A percentile compares a stretch with the other conserved stretches of the same genome.
phyloP scores from a whole-genome alignment of 1,140 invertebrate species.

The Colletes latitarsis region DNA sequence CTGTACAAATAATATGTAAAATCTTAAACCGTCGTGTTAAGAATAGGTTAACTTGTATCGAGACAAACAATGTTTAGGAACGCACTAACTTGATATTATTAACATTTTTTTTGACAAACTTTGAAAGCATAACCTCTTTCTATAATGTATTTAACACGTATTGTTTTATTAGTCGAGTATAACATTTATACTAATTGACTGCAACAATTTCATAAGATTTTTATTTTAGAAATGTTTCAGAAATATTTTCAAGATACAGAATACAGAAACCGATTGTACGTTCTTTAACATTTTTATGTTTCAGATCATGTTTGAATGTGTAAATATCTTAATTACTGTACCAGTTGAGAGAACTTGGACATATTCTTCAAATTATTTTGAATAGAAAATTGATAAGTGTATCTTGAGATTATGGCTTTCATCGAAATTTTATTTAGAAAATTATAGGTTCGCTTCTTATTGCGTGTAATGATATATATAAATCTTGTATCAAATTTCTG shows the following conservation, averaged over 20 bases:
- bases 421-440: background rate
- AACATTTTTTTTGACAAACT: background rate
- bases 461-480: background rate
- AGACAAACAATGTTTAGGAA: background rate
- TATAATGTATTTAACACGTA: background rate
- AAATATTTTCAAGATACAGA: background rate
- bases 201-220: background rate
- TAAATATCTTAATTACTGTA: conserved; percentile 29
- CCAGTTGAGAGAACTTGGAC: conserved; percentile 11
- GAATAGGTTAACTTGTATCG: no score
- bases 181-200: background rate
- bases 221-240: background rate
- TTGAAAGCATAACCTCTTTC: background rate
- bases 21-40: background rate
- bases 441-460: background rate
- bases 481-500: background rate
- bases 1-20: background rate
- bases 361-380: conserved; percentile 6
- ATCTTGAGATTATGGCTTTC: background rate
- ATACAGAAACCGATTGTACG: background rate
- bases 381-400: conserved; percentile 9
- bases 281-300: conserved; percentile 44
- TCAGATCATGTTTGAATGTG: conserved; percentile 38
- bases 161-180: background rate
- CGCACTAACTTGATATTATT: background rate